Percentiles rank a stretch among this genome's conserved stretches.
Conservation (phyloP, 37 sponge, comb jelly and placozoan species). For the Ianthella basta region DNA sequence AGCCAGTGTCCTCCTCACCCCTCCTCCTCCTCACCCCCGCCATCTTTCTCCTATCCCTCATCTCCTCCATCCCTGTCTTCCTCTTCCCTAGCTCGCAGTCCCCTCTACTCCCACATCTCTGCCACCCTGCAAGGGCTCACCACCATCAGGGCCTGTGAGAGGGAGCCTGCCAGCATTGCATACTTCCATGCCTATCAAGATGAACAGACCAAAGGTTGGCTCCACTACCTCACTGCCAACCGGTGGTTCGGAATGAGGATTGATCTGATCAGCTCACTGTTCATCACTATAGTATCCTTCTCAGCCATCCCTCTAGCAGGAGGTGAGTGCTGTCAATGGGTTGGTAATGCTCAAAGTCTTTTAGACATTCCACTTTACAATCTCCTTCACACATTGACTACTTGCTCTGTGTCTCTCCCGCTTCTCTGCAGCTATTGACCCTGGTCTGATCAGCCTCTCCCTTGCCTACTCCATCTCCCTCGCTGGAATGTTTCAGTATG, state of each 20-base stretch:
- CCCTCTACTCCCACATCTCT: slow-evolving; percentile 85
- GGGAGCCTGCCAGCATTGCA: slow-evolving; percentile 18
- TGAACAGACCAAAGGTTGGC: slow-evolving; percentile 70
- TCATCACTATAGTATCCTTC: slow-evolving; percentile 63
- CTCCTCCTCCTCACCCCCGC: not conserved
- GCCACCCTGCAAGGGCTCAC: slow-evolving; percentile 79
- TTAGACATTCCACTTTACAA: too few species aligned
- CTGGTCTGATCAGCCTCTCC: slow-evolving; percentile 71
- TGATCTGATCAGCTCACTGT: slow-evolving; percentile 56
- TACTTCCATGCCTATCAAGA: slow-evolving; percentile 60
- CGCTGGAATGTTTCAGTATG: slow-evolving; percentile 75
- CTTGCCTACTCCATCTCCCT: slow-evolving; percentile 68
- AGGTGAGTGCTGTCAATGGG: slow-evolving; percentile 18
- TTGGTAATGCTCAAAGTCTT: too few species aligned
- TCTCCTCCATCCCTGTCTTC: not conserved
- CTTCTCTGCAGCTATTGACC: slow-evolving; percentile 36
- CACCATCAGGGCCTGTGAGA: slow-evolving; percentile 65
- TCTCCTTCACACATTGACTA: too few species aligned
- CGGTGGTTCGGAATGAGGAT: slow-evolving; percentile 83
- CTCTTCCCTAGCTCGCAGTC: slow-evolving; percentile 82
- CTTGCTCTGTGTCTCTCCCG: not conserved
- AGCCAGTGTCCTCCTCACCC: not conserved
- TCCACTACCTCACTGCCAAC: slow-evolving; percentile 56
- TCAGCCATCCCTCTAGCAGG: slow-evolving; percentile 40
- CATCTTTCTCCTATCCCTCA: not conserved